Conservation (phyloP, 2,888 invertebrate species). For the Lottia gigantea region DNA sequence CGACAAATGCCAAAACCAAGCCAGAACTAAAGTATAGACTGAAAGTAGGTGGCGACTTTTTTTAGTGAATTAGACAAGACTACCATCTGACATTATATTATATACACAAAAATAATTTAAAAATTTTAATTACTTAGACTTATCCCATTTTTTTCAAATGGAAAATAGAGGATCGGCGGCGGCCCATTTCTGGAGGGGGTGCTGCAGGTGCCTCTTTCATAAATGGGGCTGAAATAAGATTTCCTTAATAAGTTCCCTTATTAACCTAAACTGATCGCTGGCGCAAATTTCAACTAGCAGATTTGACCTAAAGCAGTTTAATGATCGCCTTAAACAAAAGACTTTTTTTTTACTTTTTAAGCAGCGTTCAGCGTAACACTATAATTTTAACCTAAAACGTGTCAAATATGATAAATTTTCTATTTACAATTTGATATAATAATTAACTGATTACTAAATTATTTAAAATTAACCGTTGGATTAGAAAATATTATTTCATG, state of each 20-base stretch:
- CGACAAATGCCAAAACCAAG: neutral
- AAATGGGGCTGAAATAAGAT: constrained; percentile 11
- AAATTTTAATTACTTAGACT: constrained; percentile 5
- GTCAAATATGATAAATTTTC: neutral
- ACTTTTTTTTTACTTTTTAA: neutral
- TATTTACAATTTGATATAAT: neutral
- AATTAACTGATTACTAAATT: neutral
- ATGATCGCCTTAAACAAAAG: neutral
- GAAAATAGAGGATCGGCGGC: constrained; percentile 1
- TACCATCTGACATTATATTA: neutral
- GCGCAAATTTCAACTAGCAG: neutral
- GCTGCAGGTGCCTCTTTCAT: constrained; percentile 6
- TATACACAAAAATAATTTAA: constrained; percentile 8
- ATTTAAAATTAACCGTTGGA: neutral
- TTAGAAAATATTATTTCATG: neutral
- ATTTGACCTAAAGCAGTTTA: neutral
- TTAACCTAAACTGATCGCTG: neutral
- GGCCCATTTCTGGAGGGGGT: neutral
- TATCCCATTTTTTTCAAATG: constrained; percentile 11
- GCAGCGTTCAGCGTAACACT: neutral
- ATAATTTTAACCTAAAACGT: neutral
- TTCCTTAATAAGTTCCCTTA: neutral
- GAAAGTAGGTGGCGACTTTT: constrained; percentile 1
- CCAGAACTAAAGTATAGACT: neutral
- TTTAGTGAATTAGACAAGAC: constrained; percentile 5